Evolutionary conservation across 2,113 vertebrate species (phyloP).

Genomic region (Sylvia atricapilla): DNA sequence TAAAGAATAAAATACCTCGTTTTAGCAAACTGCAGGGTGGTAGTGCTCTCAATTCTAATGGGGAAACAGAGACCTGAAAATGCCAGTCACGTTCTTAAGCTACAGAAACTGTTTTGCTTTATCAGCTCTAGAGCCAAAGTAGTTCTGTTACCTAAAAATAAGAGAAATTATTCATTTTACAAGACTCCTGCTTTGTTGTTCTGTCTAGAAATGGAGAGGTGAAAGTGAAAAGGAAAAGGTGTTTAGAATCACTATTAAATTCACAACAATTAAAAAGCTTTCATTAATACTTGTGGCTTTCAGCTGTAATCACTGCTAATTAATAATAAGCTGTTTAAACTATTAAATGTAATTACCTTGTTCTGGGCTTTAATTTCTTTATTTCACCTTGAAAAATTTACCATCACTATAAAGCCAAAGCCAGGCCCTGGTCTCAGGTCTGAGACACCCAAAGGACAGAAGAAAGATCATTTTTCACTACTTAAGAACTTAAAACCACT

Average conservation of each 20-base stretch:
- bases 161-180: background rate
- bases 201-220: background rate
- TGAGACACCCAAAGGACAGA: no score
- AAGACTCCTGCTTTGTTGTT: background rate
- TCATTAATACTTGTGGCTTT: background rate
- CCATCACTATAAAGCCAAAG: no score
- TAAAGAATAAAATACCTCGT: background rate
- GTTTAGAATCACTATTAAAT: slow-evolving; percentile 4
- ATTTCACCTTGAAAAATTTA: no score
- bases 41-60: background rate
- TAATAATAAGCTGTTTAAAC: slow-evolving; percentile 17
- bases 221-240: background rate
- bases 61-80: background rate
- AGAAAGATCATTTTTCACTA: no score
- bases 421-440: no score
- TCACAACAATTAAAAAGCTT: background rate
- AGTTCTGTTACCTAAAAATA: background rate
- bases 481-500: no score
- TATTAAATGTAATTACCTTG: slow-evolving; percentile 13
- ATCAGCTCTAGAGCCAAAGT: background rate
- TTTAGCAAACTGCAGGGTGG: background rate
- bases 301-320: slow-evolving; percentile 12
- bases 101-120: background rate
- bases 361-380: background rate
- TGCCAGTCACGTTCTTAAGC: background rate